A percentile compares a stretch with the other conserved stretches of the same genome.
These are phyloP conservation scores for Platerodrilus igneus DNA, from an alignment of 2,888 invertebrate species.

Conservation along the genomic window DNA sequence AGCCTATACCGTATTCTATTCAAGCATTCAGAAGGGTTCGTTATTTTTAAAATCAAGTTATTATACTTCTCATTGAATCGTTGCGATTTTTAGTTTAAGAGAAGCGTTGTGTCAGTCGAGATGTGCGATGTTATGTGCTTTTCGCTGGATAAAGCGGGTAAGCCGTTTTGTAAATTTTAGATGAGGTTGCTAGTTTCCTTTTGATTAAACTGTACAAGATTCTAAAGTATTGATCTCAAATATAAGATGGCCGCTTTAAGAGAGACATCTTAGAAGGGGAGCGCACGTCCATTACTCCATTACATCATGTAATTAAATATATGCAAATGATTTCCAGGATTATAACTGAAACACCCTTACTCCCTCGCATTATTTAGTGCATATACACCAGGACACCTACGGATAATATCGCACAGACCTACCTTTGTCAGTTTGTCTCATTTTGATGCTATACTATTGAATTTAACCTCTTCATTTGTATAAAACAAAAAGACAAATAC, in stretches of 20 bases:
- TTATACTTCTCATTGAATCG: no score
- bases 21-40: no score
- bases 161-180: no score
- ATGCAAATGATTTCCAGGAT: conserved; percentile 36
- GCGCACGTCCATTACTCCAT: conserved; percentile 25
- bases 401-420: conserved; percentile 13
- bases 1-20: no score
- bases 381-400: conserved; percentile 19
- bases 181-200: no score
- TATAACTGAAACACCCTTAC: conserved; percentile 28
- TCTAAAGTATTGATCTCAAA: conserved; percentile 19
- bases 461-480: no score
- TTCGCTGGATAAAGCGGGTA: no score
- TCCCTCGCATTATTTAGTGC: conserved; percentile 20
- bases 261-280: conserved; percentile 26
- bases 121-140: no score
- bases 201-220: conserved; percentile 16
- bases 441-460: conserved; percentile 12
- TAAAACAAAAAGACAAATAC: no score
- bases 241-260: conserved; percentile 26
- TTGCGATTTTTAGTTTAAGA: no score
- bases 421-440: conserved; percentile 15
- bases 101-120: no score
- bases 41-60: no score
- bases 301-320: conserved; percentile 39